These are phyloP conservation scores for Cephalotes varians DNA, from an alignment of 2,888 invertebrate species.

Conservation along the genomic window DNA sequence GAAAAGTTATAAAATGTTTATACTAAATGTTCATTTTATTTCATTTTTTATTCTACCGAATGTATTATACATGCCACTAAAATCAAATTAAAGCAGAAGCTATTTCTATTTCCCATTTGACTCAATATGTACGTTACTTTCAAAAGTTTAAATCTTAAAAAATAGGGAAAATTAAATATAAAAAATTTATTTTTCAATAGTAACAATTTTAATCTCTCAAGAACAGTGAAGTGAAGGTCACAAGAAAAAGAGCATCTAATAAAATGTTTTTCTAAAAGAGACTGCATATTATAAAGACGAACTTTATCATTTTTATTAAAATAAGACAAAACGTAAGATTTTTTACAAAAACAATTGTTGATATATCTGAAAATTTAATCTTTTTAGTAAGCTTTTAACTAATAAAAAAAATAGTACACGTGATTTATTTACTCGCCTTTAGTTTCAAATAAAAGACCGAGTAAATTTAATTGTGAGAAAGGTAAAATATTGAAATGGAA, in stretches of 20 bases:
- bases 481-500: slow-evolving; percentile 17
- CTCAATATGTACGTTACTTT: slow-evolving; percentile 1
- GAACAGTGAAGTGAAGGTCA: too few relatives aligned
- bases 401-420: slow-evolving; percentile 1
- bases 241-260: not conserved
- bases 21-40: not conserved
- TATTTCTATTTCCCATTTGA: not conserved
- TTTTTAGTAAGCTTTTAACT: not conserved
- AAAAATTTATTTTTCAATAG: not conserved
- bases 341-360: not conserved
- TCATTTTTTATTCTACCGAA: not conserved
- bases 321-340: not conserved
- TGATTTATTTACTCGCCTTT: slow-evolving; percentile 26
- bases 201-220: not conserved
- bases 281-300: not conserved
- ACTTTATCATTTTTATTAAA: not conserved
- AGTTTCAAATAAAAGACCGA: slow-evolving; percentile 4
- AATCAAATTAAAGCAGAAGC: not conserved
- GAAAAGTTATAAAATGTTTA: not conserved
- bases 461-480: slow-evolving; percentile 28
- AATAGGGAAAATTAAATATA: not conserved
- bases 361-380: not conserved
- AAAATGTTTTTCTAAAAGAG: not conserved
- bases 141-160: not conserved
- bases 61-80: not conserved